phyloP scores from a whole-genome alignment of 2,888 invertebrate genomes.

The Exocentrus adspersus region DNA sequence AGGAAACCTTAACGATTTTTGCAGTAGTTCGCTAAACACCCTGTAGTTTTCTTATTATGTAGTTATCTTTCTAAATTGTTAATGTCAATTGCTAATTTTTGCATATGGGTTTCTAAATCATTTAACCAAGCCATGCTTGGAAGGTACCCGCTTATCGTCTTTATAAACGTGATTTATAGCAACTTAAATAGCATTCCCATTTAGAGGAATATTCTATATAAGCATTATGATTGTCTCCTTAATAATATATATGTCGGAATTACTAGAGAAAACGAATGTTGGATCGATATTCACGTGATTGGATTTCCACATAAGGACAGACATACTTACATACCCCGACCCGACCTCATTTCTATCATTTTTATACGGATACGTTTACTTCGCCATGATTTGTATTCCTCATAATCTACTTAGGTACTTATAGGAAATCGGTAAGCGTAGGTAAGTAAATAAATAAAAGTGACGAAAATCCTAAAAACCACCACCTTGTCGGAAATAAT shows the following conservation, averaged over 20 bases:
- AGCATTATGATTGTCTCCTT: constrained; percentile 21
- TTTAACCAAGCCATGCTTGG: too few relatives aligned
- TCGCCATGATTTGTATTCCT: background rate
- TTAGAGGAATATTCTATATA: constrained; percentile 11
- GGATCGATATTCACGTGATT: constrained; percentile 22
- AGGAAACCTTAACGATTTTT: too few relatives aligned
- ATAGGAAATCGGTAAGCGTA: too few relatives aligned
- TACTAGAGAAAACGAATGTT: constrained; percentile 15
- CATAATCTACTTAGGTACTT: background rate
- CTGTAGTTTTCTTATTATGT: too few relatives aligned
- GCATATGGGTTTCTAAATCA: too few relatives aligned
- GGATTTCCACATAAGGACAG: constrained; percentile 18
- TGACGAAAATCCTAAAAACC: background rate
- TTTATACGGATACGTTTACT: constrained; percentile 8
- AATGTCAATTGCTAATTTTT: too few relatives aligned
- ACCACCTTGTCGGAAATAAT: background rate
- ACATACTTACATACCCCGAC: background rate
- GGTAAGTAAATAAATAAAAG: too few relatives aligned
- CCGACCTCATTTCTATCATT: constrained; percentile 13
- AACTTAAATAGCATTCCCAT: constrained; percentile 8
- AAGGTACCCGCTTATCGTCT: too few relatives aligned
- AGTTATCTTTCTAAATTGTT: too few relatives aligned
- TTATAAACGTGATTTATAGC: constrained; percentile 1
- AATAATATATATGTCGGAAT: constrained; percentile 18
- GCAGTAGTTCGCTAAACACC: too few relatives aligned